Percentiles rank a stretch among this genome's conserved stretches.
Evolutionary conservation across 2,888 invertebrate species (phyloP).

Genomic region (Mimumesa dahlbomi): DNA sequence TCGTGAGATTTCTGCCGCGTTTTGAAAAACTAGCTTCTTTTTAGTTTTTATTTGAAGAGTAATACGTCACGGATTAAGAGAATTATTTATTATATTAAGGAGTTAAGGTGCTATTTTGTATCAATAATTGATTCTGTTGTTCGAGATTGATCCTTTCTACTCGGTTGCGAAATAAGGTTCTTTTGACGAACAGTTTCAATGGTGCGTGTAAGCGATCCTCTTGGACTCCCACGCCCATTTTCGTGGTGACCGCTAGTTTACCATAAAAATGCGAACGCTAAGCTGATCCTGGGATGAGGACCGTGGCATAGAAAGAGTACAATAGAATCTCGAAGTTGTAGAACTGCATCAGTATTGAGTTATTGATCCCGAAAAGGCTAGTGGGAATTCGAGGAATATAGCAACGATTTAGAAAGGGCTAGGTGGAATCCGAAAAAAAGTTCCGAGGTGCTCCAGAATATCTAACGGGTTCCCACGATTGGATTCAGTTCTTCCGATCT

Average conservation of each 20-base stretch:
- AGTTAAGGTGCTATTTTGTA: background rate
- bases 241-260: constrained; percentile 70
- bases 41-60: too few species aligned
- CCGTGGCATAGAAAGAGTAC: constrained; percentile 45
- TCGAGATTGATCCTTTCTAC: background rate
- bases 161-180: background rate
- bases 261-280: constrained; percentile 72
- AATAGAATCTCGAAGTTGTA: constrained; percentile 59
- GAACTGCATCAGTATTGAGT: constrained; percentile 68
- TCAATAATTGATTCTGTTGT: background rate
- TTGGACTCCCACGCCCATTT: constrained; percentile 78
- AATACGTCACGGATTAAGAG: background rate
- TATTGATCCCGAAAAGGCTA: constrained; percentile 74
- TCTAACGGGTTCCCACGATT: constrained; percentile 71
- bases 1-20: background rate
- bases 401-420: constrained; percentile 53
- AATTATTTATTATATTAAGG: too few species aligned
- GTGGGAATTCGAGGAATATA: constrained; percentile 63
- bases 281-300: constrained; percentile 60
- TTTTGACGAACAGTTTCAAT: constrained; percentile 5
- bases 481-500: constrained; percentile 4
- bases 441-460: constrained; percentile 31
- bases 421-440: constrained; percentile 45
- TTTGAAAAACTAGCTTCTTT: too few species aligned
- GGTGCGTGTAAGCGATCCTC: constrained; percentile 67